A percentile compares a stretch with the other conserved stretches of the same genome.
phyloP scores from a whole-genome alignment of 2,797 vertebrate genomes.

The Setipinna tenuifilis region DNA sequence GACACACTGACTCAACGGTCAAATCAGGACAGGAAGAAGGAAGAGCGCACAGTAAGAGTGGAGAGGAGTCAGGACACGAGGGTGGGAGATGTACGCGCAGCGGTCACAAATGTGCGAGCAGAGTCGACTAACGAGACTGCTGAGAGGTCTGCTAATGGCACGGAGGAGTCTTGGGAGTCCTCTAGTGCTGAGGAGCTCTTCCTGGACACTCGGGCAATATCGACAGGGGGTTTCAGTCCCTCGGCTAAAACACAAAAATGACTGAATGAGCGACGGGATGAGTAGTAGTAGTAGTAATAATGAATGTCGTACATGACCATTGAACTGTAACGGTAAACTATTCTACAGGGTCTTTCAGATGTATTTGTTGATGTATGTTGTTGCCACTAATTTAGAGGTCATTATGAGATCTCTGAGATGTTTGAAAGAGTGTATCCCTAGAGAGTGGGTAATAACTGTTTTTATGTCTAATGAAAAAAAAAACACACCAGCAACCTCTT shows the following conservation, averaged over 20 bases:
- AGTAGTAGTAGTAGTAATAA: neutral
- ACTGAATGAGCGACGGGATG: neutral
- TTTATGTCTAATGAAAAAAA: neutral
- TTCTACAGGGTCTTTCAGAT: neutral
- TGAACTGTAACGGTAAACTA: neutral
- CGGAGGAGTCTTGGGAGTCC: neutral
- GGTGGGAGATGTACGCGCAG: neutral
- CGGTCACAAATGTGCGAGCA: neutral
- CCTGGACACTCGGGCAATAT: neutral
- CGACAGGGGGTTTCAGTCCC: neutral
- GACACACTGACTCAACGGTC: neutral
- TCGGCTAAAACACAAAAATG: neutral
- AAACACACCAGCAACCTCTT: neutral
- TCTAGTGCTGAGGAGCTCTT: neutral
- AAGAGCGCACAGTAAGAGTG: neutral
- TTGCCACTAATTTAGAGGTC: neutral
- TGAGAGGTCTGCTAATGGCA: neutral
- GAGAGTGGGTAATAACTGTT: neutral
- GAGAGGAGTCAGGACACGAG: neutral
- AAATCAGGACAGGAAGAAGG: neutral
- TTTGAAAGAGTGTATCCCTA: neutral
- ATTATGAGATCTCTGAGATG: neutral
- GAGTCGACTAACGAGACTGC: neutral
- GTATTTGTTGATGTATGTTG: neutral
- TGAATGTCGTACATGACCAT: neutral